These are phyloP conservation scores for Pseudomyrmex sp. DNA, from an alignment of 1,140 invertebrate species.

Conservation along the genomic window DNA sequence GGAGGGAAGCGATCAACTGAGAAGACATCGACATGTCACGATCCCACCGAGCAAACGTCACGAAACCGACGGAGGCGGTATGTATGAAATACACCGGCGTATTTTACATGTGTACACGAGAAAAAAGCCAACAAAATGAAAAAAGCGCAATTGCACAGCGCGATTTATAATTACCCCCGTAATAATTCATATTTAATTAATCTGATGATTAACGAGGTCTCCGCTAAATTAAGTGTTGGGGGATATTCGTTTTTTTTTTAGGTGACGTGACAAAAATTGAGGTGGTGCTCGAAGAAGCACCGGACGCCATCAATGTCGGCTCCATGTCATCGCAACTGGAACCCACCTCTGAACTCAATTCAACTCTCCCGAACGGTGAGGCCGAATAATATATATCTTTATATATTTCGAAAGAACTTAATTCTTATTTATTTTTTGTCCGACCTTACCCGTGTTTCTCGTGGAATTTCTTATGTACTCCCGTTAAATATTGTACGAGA, in stretches of 20 bases:
- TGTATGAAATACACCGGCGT: constrained; percentile 13
- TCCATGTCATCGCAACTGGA: constrained; percentile 78
- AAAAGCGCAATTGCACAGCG: constrained; percentile 3
- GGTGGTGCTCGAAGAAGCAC: constrained; percentile 80
- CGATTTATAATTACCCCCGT: not conserved
- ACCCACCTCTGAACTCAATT: constrained; percentile 78
- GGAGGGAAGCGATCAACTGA: constrained; percentile 78
- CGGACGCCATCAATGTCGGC: constrained; percentile 75
- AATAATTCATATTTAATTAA: not conserved
- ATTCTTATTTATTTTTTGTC: not conserved
- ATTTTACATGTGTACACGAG: not conserved
- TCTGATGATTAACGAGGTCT: not conserved
- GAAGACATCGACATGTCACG: constrained; percentile 79
- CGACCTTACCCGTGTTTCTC: not conserved
- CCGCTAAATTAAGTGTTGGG: constrained; percentile 10
- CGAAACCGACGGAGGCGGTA: constrained; percentile 76
- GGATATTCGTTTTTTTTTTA: constrained; percentile 43
- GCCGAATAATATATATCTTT: constrained; percentile 29
- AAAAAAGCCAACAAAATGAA: not conserved
- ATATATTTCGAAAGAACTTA: not conserved
- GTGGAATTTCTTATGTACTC: not conserved
- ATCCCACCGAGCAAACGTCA: constrained; percentile 73
- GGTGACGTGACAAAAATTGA: constrained; percentile 82
- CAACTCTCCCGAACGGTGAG: constrained; percentile 79
- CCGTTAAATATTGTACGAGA: constrained; percentile 4